Evolutionary conservation across 1,140 invertebrate genomes (phyloP).

Genomic region (Patella vulgata): DNA sequence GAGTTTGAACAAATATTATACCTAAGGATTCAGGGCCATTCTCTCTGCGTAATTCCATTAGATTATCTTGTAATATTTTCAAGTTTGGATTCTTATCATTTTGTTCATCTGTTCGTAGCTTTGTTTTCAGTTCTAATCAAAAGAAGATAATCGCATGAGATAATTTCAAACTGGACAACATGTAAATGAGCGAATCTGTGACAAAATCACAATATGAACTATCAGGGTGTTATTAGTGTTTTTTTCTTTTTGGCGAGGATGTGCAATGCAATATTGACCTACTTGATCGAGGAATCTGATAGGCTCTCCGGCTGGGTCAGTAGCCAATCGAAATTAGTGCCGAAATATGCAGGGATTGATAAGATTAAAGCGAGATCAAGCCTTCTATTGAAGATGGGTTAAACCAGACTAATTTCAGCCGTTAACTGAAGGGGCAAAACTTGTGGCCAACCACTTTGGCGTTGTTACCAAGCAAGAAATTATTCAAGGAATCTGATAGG

Average conservation of each 20-base stretch:
- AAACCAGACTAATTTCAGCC: too few species aligned
- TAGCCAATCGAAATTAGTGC: too few species aligned
- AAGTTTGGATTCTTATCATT: slow-evolving; percentile 28
- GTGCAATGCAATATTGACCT: background rate
- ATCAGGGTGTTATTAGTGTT: background rate
- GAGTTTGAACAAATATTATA: slow-evolving; percentile 39
- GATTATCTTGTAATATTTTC: slow-evolving; percentile 2
- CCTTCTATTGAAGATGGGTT: too few species aligned
- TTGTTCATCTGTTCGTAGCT: background rate
- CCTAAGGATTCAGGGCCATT: slow-evolving; percentile 18
- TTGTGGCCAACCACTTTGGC: background rate
- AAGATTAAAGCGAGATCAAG: too few species aligned
- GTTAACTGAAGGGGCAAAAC: too few species aligned
- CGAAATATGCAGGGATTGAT: too few species aligned
- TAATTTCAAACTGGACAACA: background rate
- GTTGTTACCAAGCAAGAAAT: background rate
- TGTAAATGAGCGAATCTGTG: background rate
- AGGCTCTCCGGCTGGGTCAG: too few species aligned
- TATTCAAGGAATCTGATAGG: too few species aligned
- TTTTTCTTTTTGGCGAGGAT: background rate
- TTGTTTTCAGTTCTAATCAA: slow-evolving; percentile 9
- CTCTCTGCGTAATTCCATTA: slow-evolving; percentile 6
- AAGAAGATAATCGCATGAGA: background rate
- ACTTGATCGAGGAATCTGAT: too few species aligned
- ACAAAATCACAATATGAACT: background rate